phyloP scores from a whole-genome alignment of 2,797 vertebrate genomes.

The Leuciscus waleckii region DNA sequence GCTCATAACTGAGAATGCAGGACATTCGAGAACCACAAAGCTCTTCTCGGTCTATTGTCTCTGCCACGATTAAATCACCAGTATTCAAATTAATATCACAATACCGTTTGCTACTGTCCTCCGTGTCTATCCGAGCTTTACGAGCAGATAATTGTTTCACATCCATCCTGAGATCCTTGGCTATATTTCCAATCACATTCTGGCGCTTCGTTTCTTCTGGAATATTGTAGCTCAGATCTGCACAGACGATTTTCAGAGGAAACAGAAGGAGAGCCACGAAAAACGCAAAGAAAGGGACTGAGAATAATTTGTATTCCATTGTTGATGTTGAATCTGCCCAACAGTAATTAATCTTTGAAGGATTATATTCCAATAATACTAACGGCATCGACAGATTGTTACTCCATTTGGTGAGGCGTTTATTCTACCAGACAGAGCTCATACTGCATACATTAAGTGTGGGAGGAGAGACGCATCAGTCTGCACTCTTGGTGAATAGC shows the following conservation, averaged over 20 bases:
- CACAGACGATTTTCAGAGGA: background rate
- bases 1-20: constrained; percentile 50
- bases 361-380: background rate
- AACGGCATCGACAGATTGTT: background rate
- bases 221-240: constrained; percentile 46
- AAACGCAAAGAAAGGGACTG: background rate
- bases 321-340: background rate
- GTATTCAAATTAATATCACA: constrained; percentile 57
- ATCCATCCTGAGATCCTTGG: constrained; percentile 53
- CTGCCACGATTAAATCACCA: constrained; percentile 57
- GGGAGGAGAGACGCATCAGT: constrained; percentile 14
- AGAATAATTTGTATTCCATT: background rate
- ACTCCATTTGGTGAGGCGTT: constrained; percentile 60
- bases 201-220: constrained; percentile 51
- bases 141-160: constrained; percentile 58
- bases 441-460: background rate
- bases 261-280: background rate
- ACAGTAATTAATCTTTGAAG: background rate
- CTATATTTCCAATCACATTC: constrained; percentile 55
- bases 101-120: constrained; percentile 56
- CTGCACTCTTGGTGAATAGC: constrained; percentile 48
- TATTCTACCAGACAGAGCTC: background rate
- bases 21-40: constrained; percentile 19
- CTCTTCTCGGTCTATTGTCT: constrained; percentile 59
- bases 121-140: constrained; percentile 68